Conservation (phyloP, 2,113 vertebrate genomes). For the Labeo catla region DNA sequence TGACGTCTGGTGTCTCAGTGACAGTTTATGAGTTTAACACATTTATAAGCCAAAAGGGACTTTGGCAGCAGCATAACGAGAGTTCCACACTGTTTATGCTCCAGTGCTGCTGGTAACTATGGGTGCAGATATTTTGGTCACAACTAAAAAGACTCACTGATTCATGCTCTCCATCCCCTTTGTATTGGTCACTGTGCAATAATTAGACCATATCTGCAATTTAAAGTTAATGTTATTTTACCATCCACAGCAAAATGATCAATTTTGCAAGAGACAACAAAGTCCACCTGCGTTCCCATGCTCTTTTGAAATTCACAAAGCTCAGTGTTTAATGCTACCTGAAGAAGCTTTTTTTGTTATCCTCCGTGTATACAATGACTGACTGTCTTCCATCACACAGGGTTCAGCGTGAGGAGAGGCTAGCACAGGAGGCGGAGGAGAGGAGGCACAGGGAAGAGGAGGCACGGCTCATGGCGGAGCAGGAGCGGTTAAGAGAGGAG, state of each 20-base stretch:
- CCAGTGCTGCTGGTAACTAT: not conserved
- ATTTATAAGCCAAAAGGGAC: conserved; percentile 36
- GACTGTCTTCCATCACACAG: conserved; percentile 63
- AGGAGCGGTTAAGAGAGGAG: conserved; percentile 75
- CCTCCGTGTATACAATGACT: not conserved
- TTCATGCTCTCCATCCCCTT: not conserved
- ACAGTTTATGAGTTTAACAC: conserved; percentile 33
- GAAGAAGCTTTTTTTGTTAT: not conserved
- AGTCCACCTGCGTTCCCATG: not conserved
- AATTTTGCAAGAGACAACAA: not conserved
- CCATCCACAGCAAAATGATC: not conserved
- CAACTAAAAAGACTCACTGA: conserved; percentile 18
- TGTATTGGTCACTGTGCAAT: not conserved
- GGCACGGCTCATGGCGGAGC: conserved; percentile 75
- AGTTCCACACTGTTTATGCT: conserved; percentile 37
- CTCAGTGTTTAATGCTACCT: not conserved
- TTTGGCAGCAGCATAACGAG: conserved; percentile 33
- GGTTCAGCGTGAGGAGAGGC: conserved; percentile 80
- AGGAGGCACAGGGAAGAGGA: conserved; percentile 79
- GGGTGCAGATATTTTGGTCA: conserved; percentile 49
- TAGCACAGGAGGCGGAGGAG: conserved; percentile 81
- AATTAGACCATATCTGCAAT: not conserved
- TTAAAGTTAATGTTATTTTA: not conserved
- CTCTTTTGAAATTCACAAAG: not conserved
- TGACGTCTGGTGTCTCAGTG: conserved; percentile 28